A percentile compares a stretch with the other conserved stretches of the same genome.
These are phyloP conservation scores for Tachina lurida DNA, from an alignment of 2,888 invertebrate species.

Conservation along the genomic window DNA sequence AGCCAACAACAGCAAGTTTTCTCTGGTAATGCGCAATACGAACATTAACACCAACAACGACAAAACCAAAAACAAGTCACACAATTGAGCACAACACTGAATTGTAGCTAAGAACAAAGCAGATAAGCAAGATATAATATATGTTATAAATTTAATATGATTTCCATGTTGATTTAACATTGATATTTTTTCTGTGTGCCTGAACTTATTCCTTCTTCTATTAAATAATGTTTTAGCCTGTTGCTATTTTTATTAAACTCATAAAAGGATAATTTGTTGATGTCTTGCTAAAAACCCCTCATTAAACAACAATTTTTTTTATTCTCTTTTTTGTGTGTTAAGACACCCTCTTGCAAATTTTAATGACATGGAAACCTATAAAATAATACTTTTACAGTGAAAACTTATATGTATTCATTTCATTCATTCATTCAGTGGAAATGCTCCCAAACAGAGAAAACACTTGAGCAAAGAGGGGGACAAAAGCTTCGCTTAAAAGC, in stretches of 20 bases:
- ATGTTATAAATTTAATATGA: too few relatives aligned
- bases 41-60: too few relatives aligned
- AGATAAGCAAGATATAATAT: too few relatives aligned
- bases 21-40: too few relatives aligned
- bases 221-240: neutral
- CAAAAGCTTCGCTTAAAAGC: neutral
- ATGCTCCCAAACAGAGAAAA: neutral
- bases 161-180: too few relatives aligned
- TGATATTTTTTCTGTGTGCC: too few relatives aligned
- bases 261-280: neutral
- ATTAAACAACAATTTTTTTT: neutral
- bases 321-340: too few relatives aligned
- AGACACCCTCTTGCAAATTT: neutral
- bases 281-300: neutral
- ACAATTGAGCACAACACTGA: too few relatives aligned
- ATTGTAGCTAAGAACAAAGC: too few relatives aligned
- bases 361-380: slow-evolving; percentile 21
- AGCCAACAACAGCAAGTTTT: too few relatives aligned
- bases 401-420: slow-evolving; percentile 10
- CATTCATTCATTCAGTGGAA: neutral
- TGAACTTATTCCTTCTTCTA: neutral
- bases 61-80: too few relatives aligned
- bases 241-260: neutral
- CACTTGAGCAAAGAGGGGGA: neutral
- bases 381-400: neutral